Conservation (phyloP, 2,888 invertebrate species). For the Coronaproctus castanopsis region DNA sequence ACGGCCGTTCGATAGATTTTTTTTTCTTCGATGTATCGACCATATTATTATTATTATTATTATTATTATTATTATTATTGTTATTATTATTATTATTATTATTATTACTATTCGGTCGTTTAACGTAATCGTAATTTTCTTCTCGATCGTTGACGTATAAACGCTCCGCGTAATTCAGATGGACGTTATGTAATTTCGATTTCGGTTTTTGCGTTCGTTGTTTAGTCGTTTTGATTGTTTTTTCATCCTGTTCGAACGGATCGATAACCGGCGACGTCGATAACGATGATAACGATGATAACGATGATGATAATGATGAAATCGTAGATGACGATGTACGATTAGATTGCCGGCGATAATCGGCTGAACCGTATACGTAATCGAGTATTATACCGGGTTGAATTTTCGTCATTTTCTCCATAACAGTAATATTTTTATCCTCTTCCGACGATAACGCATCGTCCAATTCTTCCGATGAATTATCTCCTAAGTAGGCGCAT, state of each 20-base stretch:
- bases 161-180: conserved; percentile 17
- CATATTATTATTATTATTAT: background rate
- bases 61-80: too few relatives aligned
- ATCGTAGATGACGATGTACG: too few relatives aligned
- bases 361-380: conserved; percentile 21
- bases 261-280: conserved; percentile 9
- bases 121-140: conserved; percentile 13
- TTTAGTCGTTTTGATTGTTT: background rate
- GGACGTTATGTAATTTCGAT: conserved; percentile 19
- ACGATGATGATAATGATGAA: too few relatives aligned
- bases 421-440: conserved; percentile 13
- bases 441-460: conserved; percentile 31
- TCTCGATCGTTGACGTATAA: conserved; percentile 14
- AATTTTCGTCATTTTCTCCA: conserved; percentile 36
- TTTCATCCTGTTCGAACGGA: conserved; percentile 2
- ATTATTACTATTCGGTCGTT: too few relatives aligned
- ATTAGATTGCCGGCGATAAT: background rate
- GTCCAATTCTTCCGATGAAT: conserved; percentile 53
- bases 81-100: too few relatives aligned
- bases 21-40: background rate
- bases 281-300: too few relatives aligned
- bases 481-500: conserved; percentile 61
- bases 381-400: conserved; percentile 40
- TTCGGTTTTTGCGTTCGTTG: background rate
- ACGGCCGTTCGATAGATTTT: background rate